Evolutionary conservation across 2,888 invertebrate species (phyloP), one percentile per base, ranked within the genome.

Genomic region (Leptarthrus brevirostris): DNA sequence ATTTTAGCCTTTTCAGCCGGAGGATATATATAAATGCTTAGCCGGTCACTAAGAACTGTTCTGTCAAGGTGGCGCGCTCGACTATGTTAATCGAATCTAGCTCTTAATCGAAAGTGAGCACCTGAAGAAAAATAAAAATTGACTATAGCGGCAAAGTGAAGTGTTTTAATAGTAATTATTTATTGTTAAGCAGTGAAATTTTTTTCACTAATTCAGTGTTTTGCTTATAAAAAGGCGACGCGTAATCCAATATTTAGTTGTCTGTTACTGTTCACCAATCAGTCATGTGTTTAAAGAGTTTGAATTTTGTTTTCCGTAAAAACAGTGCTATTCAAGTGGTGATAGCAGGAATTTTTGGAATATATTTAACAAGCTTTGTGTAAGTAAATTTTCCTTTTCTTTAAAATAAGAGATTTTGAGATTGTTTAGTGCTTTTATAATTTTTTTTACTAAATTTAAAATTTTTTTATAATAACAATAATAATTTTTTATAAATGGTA

Each of bases 61-160:
- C 66, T 66, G 49, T 47, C 66, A 66, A 66, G 44, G 44, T 47
- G 66, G 66, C 66, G n/a, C 66, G 66, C 66, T 66, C 66, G 49
- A 47, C 66, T 47, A 16, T 30, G 10, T 10, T 66, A 47, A 24
- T 26, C 10, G 12, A 24, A 47, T 24, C 49, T 18, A 22, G 40
- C 61, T 18, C 61, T 18, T 36, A 34, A 56, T 61, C 61, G 61
- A 61, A 40, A 61, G 61, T 61, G 56, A 56, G 56, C 56, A 56
- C 56, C 30, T 30, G 30, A 30, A 1, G 8, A 30, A 1, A 30
- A 30, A 30, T 18, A 10, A 40, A 34, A 36, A 40, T 36, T 36
- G 16, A 14, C 30, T 30, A 36, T 36, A 40, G 61, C 40, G 61
- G 6, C 24, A 40, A 40, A 34, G 61, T 61, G 61, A 36, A 30